Conservation (phyloP, 64 coral and sea anemone species). For the Stichodactyla mertensii region DNA sequence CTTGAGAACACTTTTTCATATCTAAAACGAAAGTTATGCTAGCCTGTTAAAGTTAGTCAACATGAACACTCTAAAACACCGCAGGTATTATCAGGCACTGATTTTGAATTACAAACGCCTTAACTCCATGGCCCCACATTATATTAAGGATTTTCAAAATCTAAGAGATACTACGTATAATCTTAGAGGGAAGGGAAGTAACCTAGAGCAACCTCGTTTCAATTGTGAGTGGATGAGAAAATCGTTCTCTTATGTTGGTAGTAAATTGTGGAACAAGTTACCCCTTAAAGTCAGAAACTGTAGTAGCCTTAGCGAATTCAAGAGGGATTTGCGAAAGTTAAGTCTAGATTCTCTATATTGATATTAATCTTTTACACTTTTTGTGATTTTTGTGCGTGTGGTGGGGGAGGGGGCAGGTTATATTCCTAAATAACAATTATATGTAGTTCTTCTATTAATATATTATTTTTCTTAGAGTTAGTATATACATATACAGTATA, state of each 20-base stretch:
- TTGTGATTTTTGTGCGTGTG: too few species aligned
- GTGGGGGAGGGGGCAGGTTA: too few species aligned
- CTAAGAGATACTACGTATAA: constrained; percentile 4
- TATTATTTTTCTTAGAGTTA: too few species aligned
- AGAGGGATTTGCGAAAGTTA: too few species aligned
- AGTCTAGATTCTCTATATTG: too few species aligned
- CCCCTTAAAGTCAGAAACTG: neutral
- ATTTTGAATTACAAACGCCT: constrained; percentile 4
- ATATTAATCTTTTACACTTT: too few species aligned
- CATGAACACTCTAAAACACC: neutral
- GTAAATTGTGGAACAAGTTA: constrained; percentile 26
- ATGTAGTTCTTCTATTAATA: too few species aligned
- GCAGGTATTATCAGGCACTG: constrained; percentile 17
- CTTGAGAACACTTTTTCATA: neutral
- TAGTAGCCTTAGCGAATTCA: too few species aligned
- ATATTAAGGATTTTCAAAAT: constrained; percentile 21
- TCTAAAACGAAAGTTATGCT: too few species aligned
- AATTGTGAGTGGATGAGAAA: constrained; percentile 15
- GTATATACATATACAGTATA: too few species aligned
- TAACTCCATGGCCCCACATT: neutral
- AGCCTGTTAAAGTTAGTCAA: too few species aligned
- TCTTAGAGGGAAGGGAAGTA: constrained; percentile 7
- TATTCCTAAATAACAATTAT: too few species aligned
- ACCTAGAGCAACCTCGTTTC: constrained; percentile 15
- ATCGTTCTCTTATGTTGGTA: constrained; percentile 17